phyloP scores from a whole-genome alignment of 1,140 invertebrate genomes.

The Aphelinus certus region DNA sequence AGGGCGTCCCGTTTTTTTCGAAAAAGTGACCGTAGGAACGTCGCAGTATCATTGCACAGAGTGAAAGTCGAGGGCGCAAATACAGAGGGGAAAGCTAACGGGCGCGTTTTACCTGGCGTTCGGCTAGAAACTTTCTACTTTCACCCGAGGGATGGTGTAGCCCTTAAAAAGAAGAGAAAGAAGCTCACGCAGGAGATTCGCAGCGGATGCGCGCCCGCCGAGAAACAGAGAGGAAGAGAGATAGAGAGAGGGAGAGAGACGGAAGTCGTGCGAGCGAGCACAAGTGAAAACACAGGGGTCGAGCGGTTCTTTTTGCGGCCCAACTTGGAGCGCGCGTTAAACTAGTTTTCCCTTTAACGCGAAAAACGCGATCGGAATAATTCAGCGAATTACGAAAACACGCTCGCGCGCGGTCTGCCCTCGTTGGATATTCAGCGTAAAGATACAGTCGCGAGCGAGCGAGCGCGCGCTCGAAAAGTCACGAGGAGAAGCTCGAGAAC shows the following conservation, averaged over 20 bases:
- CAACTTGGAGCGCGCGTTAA: conserved; percentile 29
- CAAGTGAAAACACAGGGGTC: conserved; percentile 18
- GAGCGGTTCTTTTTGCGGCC: conserved; percentile 7
- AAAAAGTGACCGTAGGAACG: too few species aligned
- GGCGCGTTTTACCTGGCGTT: conserved; percentile 46
- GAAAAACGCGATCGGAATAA: conserved; percentile 64
- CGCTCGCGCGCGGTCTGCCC: conserved; percentile 63
- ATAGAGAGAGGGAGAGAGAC: background rate
- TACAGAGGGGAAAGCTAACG: too few species aligned
- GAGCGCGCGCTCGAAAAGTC: conserved; percentile 5
- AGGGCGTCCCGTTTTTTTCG: too few species aligned
- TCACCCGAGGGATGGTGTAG: conserved; percentile 30
- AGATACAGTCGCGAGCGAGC: conserved; percentile 47
- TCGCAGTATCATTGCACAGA: conserved; percentile 37
- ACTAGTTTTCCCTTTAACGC: conserved; percentile 47
- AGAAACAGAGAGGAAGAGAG: too few species aligned
- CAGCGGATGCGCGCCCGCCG: background rate
- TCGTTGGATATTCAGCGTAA: conserved; percentile 63
- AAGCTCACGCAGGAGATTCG: background rate
- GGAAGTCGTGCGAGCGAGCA: background rate
- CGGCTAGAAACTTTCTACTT: conserved; percentile 54
- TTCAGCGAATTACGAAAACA: conserved; percentile 64
- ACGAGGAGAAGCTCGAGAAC: conserved; percentile 3
- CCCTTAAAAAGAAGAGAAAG: conserved; percentile 18
- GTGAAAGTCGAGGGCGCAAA: conserved; percentile 20